Base-by-base conservation (phyloP, 1,140 invertebrate species). In the Drosophila jambulina region DNA sequence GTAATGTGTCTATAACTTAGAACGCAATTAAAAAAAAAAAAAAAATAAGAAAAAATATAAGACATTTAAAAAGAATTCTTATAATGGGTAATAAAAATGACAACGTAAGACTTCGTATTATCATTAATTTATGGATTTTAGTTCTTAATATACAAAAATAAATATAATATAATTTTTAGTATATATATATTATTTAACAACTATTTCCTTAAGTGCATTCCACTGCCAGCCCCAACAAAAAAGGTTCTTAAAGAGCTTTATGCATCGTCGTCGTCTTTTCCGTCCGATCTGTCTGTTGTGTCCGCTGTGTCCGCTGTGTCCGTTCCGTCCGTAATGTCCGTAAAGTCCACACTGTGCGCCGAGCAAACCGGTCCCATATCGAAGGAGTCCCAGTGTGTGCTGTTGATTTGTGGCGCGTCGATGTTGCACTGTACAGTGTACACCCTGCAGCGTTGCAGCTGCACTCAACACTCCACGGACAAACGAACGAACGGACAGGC, bases 401-500 rank as follows among this genome's bases (percentile, higher is more conserved):
- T 42, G 84, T 80, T 84, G 80, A 90, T 82, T 90, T 85, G 84
- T 83, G 63, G 74, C 71, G 77, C 81, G 74, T 69, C 78, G 43
- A 64, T 61, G 81, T 61, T 78, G 80, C 80, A 80, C 72, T 78
- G 80, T 71, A 56, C 75, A 69, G 71, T 83, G 76, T 84, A 90
- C 81, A 90, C 85, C 85, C 85, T 85, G 85, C 85, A 90, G 85
- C 85, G 85, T 75, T 90, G 85, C 85, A 90, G 85, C 85, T 90
- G 85, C 77, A 68, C 75, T 80, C 82, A 63, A 69, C 75, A 69
- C 51, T 69, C 68, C 34, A 67, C 53, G 76, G 67, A 72, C 57
- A 42, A 21, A 34, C 51, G 58, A 21, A 34, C 51, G 58, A 38
- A 54, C 45, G 54, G 56, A 45, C 32, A 38, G 21, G 42, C 58